Evolutionary conservation across 2,113 vertebrate species (phyloP).

Genomic region (Sceloporus tristichus): DNA sequence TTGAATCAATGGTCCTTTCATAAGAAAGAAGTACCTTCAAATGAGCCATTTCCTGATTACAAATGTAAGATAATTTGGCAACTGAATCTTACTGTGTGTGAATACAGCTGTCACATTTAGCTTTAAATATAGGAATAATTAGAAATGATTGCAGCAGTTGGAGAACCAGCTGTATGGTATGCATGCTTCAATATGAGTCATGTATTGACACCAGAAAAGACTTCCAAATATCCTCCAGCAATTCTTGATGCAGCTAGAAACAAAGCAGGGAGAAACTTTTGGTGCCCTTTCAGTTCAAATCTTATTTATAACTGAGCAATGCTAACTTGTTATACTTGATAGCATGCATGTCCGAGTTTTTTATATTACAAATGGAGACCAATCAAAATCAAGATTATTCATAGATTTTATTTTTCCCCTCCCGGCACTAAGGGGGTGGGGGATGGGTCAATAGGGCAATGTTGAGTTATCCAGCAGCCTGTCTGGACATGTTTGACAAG

Average conservation of each 20-base stretch:
- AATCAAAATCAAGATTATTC: background rate
- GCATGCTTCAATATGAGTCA: background rate
- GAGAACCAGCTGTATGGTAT: slow-evolving; percentile 15
- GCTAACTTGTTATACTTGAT: background rate
- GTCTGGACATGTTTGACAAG: too few relatives aligned
- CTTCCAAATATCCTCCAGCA: background rate
- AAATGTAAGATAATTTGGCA: background rate
- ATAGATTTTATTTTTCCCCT: background rate
- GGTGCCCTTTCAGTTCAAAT: slow-evolving; percentile 14
- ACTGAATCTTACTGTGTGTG: background rate
- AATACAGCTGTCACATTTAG: slow-evolving; percentile 3
- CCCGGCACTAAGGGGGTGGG: too few relatives aligned
- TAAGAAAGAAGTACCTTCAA: background rate
- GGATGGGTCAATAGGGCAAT: too few relatives aligned
- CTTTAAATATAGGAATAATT: slow-evolving; percentile 31
- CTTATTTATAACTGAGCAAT: background rate
- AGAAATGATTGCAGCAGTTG: slow-evolving; percentile 24
- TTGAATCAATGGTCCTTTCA: background rate
- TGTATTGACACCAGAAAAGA: background rate
- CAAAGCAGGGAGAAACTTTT: background rate
- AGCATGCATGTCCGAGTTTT: slow-evolving; percentile 14
- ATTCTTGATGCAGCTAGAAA: background rate
- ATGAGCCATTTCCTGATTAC: slow-evolving; percentile 21
- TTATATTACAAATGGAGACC: background rate
- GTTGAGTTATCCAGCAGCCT: too few relatives aligned